Conservation (phyloP, 2,888 invertebrate genomes). For the Euplexia lucipara region DNA sequence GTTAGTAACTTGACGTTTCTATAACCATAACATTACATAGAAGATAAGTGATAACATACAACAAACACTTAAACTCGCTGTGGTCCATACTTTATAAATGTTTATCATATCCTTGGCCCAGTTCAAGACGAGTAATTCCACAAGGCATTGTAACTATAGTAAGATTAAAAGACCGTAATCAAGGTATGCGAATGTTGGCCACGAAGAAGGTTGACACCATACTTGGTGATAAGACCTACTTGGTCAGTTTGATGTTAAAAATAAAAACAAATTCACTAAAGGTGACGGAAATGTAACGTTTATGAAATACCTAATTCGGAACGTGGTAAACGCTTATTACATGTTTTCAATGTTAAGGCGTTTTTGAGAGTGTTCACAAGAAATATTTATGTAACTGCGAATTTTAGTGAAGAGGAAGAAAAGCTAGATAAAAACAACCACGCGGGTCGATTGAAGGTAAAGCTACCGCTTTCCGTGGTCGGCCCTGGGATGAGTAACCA, state of each 20-base stretch:
- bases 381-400: too few species aligned
- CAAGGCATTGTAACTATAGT: slow-evolving; percentile 8
- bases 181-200: slow-evolving; percentile 31
- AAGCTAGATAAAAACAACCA: too few species aligned
- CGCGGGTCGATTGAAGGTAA: too few species aligned
- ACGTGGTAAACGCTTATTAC: slow-evolving; percentile 11
- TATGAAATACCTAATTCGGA: slow-evolving; percentile 5
- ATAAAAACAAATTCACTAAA: slow-evolving; percentile 13
- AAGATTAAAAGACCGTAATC: slow-evolving; percentile 25
- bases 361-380: neutral
- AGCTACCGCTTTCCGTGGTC: too few species aligned
- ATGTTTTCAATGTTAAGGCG: slow-evolving; percentile 15
- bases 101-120: slow-evolving; percentile 58
- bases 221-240: slow-evolving; percentile 12
- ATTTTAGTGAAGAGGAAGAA: too few species aligned
- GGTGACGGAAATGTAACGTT: slow-evolving; percentile 2
- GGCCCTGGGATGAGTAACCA: too few species aligned
- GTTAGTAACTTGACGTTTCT: neutral
- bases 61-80: slow-evolving; percentile 18
- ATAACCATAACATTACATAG: neutral
- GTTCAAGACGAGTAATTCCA: slow-evolving; percentile 37
- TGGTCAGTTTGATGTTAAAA: slow-evolving; percentile 8
- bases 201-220: slow-evolving; percentile 44
- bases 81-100: slow-evolving; percentile 17
- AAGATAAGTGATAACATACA: slow-evolving; percentile 14